These are phyloP conservation scores for Theocolax elegans DNA, from an alignment of 1,140 invertebrate genomes.

Conservation along the genomic window DNA sequence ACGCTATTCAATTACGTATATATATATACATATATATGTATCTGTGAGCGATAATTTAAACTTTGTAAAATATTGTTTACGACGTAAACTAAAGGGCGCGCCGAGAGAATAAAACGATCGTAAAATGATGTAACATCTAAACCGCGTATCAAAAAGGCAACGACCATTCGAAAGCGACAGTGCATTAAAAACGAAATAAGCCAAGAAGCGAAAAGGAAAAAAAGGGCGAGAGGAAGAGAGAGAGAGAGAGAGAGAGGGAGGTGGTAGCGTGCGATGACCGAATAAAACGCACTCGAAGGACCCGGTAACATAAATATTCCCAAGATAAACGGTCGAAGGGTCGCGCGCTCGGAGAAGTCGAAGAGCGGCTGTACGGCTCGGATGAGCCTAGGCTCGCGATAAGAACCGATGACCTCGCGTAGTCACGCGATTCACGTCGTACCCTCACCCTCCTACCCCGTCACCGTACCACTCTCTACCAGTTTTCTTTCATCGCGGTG, in stretches of 20 bases:
- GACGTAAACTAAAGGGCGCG: no score
- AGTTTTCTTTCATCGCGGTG: constrained; percentile 23
- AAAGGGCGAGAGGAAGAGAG: not conserved
- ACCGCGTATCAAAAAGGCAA: no score
- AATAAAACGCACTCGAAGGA: constrained; percentile 8
- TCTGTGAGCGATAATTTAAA: no score
- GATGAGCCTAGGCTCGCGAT: not conserved
- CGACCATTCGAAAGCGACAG: no score
- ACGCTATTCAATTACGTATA: no score
- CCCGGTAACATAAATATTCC: constrained; percentile 53
- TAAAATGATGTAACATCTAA: no score
- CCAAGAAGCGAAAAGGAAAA: not conserved
- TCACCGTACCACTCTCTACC: constrained; percentile 56
- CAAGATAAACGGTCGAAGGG: constrained; percentile 45
- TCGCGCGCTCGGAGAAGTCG: no score
- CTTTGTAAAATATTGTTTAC: no score
- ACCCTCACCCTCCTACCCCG: constrained; percentile 55
- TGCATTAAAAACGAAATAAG: not conserved
- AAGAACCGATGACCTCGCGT: not conserved
- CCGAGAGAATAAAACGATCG: no score
- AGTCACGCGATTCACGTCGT: constrained; percentile 59
- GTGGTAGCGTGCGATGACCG: constrained; percentile 12
- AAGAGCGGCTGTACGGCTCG: not conserved
- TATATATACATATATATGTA: no score
- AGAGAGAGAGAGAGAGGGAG: not conserved